Conservation (phyloP, 2,888 invertebrate species). For the Phaedon cochleariae region DNA sequence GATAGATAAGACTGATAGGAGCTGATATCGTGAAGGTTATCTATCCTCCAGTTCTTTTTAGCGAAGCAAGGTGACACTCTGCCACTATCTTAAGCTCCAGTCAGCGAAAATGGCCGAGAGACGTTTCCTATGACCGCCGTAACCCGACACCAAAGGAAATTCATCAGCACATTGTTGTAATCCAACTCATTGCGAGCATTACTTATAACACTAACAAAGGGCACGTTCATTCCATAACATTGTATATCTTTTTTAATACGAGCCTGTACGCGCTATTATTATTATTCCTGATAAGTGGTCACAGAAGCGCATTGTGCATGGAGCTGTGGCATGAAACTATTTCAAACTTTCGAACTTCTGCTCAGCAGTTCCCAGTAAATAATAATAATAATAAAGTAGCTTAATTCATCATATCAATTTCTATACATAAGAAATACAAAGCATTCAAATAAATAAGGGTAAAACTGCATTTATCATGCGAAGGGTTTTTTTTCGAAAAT, state of each 20-base stretch:
- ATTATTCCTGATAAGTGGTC: neutral
- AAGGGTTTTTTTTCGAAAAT: too few relatives aligned
- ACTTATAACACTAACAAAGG: constrained; percentile 44
- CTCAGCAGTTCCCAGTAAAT: too few relatives aligned
- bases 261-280: neutral
- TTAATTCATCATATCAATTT: too few relatives aligned
- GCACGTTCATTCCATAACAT: constrained; percentile 47
- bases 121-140: constrained; percentile 45
- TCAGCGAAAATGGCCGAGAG: constrained; percentile 47
- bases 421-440: too few relatives aligned
- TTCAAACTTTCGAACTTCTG: too few relatives aligned
- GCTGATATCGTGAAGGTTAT: constrained; percentile 33
- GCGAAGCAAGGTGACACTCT: constrained; percentile 36
- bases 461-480: too few relatives aligned
- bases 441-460: too few relatives aligned
- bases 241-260: constrained; percentile 30
- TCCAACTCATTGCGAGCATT: constrained; percentile 39
- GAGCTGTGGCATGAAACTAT: neutral
- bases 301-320: neutral
- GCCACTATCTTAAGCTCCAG: constrained; percentile 32
- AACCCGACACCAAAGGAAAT: constrained; percentile 52
- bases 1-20: neutral
- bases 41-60: constrained; percentile 27
- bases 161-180: constrained; percentile 57
- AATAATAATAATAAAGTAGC: too few relatives aligned